Evolutionary conservation across 2,113 vertebrate species (phyloP).

Genomic region (Chloropsis hardwickii): DNA sequence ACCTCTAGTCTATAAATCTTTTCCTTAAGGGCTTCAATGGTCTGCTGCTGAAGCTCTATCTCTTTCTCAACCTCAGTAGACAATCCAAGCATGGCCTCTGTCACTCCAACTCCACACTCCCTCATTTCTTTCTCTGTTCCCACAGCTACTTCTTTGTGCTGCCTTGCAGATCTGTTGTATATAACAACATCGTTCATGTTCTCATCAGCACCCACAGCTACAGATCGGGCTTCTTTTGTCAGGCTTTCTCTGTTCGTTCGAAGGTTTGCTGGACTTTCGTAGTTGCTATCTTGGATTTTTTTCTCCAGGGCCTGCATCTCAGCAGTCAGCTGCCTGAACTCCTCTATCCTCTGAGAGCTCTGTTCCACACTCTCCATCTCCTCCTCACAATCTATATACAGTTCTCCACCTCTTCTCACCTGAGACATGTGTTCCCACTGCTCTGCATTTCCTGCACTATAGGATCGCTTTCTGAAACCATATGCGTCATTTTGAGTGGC

Average conservation of each 20-base stretch:
- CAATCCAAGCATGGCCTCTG: constrained; percentile 89
- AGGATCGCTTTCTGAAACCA: constrained; percentile 87
- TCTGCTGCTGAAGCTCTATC: constrained; percentile 93
- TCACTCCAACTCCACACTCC: constrained; percentile 79
- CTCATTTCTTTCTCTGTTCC: constrained; percentile 72
- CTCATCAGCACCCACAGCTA: constrained; percentile 84
- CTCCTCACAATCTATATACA: constrained; percentile 85
- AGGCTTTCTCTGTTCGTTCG: constrained; percentile 40
- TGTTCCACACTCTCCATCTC: constrained; percentile 82
- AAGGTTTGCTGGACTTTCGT: constrained; percentile 16
- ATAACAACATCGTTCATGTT: constrained; percentile 78
- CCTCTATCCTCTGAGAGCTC: constrained; percentile 82
- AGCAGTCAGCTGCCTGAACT: constrained; percentile 90
- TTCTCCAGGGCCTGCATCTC: constrained; percentile 91
- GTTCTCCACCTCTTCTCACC: constrained; percentile 76
- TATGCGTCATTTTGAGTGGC: constrained; percentile 53
- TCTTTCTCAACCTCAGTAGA: constrained; percentile 85
- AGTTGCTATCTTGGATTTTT: constrained; percentile 81
- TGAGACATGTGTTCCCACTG: constrained; percentile 82
- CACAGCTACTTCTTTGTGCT: constrained; percentile 75
- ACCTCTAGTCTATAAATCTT: constrained; percentile 93
- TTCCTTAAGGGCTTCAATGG: constrained; percentile 90
- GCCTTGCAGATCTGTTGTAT: constrained; percentile 58
- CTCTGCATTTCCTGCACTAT: constrained; percentile 89
- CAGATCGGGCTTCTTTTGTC: constrained; percentile 70